Evolutionary conservation across 2,888 invertebrate species (phyloP), one percentile per base, ranked within the genome.

Genomic region (Eustalomyia histrio): DNA sequence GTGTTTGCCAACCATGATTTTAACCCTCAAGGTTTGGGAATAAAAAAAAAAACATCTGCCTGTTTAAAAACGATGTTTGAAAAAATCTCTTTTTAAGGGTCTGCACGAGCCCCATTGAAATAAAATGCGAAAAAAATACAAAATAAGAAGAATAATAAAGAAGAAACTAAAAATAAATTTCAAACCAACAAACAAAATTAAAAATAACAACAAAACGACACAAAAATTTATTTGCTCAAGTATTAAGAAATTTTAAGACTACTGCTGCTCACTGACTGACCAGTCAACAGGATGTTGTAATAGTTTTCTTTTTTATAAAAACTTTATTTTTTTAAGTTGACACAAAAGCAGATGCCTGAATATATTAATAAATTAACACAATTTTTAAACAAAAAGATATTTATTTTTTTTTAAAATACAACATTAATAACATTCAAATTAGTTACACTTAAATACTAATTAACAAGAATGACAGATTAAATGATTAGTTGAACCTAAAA

Each of bases 301-400:
- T 39, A 39, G 39, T 39, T 39, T 39, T 39, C 1, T 29, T 29
- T 39, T 3, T 14, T 3, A 12, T 12, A 39, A 35, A 35, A 35
- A 10, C 8, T 12, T 12, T 39, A 39, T 39, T 39, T 39, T 14
- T 39, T 6, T 14, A 4, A 39, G 14, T 39, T 39, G 39, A 12
- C 10, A 39, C 39, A 39, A 39, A 39, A 6, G 39, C 39, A 39
- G 39, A 39, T 39, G 39, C 12, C 12, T 39, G 39, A 55, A 67
- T 67, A 67, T 67, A 35, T 55, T 67, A 67, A 67, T 67, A 67
- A 55, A 55, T 67, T 67, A 67, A 67, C 21, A 55, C 35, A 67
- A 53, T 35, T 67, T 53, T 53, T 33, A 39, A 55, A 53, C 35
- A 47, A 21, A 14, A 47, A 47, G n/a, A 60, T 9, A 60, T 17